Base-by-base conservation (phyloP, 2,113 vertebrate species). In the Riparia riparia region DNA sequence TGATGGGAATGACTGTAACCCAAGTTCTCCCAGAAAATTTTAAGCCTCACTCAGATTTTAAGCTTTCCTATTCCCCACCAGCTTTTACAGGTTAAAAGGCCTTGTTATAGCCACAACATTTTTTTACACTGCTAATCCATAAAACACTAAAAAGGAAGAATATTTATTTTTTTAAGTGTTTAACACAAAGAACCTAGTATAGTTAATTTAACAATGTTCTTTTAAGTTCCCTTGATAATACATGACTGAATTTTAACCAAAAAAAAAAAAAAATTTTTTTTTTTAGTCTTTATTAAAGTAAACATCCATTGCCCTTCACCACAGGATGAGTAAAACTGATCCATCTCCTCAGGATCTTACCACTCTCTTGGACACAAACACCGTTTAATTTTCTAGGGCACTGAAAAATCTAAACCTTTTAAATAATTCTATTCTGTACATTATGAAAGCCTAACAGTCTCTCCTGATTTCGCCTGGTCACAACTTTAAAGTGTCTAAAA, bases 311-410 rank as follows among this genome's bases (percentile, higher is more conserved):
- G 79, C 78, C 73, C 84, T 82, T 94, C 78, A 72, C 88, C 79
- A 68, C 45, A 82, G 82, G 70, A 76, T 72, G 82, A 65, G 9
- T 60, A 42, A 47, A 69, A 69, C 15, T 51, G 6, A 2, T 82
- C 57, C 32, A 14, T 64, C 57, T 94, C 78, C 37, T 76, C 45
- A 65, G 51, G 82, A 93, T 84, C 57, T 82, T 69, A 82, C 4
- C 1, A 8, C n/a, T 82, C 39, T 57, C 63, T 80, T 6, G 0
- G 25, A 61, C 32, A 69, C 28, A 92, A n/a, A 89, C 58, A 72
- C 14, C 79, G 89, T 91, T 93, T 76, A 93, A 72, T 37, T 93
- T 96, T 11, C 17, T 50, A 76, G 61, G 44, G 37, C 65, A 89
- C 56, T 10, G 7, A 47, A 87, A 93, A 54, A 91, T 71, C 84